These are phyloP conservation scores for Poecilia wingei DNA, from an alignment of 2,797 vertebrate genomes.

Conservation along the genomic window DNA sequence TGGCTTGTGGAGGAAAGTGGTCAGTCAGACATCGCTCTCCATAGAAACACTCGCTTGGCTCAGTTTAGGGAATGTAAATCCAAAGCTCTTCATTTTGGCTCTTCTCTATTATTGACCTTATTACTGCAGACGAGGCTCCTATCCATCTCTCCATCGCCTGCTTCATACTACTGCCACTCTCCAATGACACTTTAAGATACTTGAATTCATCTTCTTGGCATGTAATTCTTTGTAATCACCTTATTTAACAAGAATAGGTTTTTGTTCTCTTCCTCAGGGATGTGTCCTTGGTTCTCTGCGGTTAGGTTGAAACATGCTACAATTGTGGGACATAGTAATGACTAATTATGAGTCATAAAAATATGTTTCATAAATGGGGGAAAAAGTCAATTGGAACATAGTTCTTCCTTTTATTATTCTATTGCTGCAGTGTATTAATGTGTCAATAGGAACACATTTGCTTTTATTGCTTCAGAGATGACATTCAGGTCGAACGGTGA, in stretches of 20 bases:
- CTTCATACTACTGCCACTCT: neutral
- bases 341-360: neutral
- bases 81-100: neutral
- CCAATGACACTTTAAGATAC: neutral
- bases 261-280: neutral
- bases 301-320: neutral
- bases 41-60: neutral
- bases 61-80: neutral
- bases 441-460: neutral
- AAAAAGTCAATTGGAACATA: neutral
- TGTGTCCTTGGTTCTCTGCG: neutral
- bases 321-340: neutral
- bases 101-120: neutral
- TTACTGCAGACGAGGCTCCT: neutral
- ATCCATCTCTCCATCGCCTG: neutral
- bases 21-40: neutral
- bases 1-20: neutral
- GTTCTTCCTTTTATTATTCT: neutral
- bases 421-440: neutral
- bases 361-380: neutral
- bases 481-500: neutral
- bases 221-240: neutral
- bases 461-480: neutral
- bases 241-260: neutral
- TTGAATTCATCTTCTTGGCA: neutral